These are phyloP conservation scores for Planiliza haematocheilus DNA, from an alignment of 2,113 vertebrate species.

Conservation along the genomic window DNA sequence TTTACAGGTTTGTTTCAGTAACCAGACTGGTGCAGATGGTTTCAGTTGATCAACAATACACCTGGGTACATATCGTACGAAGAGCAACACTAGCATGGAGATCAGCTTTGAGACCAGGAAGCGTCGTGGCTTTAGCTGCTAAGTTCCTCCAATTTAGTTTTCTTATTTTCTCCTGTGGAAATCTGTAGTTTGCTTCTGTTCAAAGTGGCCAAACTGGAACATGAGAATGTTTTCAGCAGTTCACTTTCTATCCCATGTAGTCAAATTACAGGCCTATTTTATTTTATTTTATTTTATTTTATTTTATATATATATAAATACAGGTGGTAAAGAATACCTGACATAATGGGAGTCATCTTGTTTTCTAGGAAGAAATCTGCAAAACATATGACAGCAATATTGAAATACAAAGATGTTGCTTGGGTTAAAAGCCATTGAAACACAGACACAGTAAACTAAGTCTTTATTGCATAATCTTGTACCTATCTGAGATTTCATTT, in stretches of 20 bases:
- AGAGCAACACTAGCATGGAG: slow-evolving; percentile 83
- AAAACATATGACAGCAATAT: slow-evolving; percentile 56
- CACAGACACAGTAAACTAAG: slow-evolving; percentile 44
- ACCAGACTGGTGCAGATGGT: slow-evolving; percentile 87
- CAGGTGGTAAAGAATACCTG: slow-evolving; percentile 18
- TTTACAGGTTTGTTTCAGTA: slow-evolving; percentile 91
- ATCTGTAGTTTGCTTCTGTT: slow-evolving; percentile 56
- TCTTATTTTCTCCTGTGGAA: slow-evolving; percentile 77
- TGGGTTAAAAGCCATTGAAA: slow-evolving; percentile 48
- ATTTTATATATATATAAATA: slow-evolving; percentile 8
- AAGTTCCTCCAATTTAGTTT: slow-evolving; percentile 54
- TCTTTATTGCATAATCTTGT: slow-evolving; percentile 56
- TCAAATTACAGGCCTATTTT: slow-evolving; percentile 29
- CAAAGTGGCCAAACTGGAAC: slow-evolving; percentile 62
- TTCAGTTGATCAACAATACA: slow-evolving; percentile 85
- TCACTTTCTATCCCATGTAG: background rate
- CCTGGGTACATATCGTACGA: slow-evolving; percentile 77
- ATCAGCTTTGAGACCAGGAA: slow-evolving; percentile 79
- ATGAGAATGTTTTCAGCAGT: slow-evolving; percentile 25
- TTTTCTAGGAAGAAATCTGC: slow-evolving; percentile 17
- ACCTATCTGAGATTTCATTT: slow-evolving; percentile 31
- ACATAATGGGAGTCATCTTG: slow-evolving; percentile 1
- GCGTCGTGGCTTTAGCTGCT: slow-evolving; percentile 85
- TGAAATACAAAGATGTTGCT: slow-evolving; percentile 46
- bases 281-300: slow-evolving; percentile 15